Evolutionary conservation across 2,797 vertebrate genomes (phyloP), one percentile per base, ranked within the genome.

Genomic region (Macrochelys suwanniensis): DNA sequence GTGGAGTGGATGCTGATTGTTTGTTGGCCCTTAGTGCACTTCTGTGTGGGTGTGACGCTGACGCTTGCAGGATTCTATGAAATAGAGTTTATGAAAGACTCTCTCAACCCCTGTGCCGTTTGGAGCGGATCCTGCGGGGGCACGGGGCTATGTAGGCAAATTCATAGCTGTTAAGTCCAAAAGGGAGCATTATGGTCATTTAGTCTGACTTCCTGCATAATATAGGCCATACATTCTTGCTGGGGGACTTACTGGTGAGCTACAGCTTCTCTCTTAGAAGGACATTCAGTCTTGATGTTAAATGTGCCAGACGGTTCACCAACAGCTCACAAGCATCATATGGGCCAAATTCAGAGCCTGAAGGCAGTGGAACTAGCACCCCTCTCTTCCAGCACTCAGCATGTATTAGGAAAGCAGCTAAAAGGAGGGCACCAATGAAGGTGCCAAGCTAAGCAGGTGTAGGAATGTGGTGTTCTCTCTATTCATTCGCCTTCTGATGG

Each of bases 401-500:
- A 2, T 0, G 19, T 51, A 90, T 37, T 71, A 84, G 89, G 65
- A 42, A 33, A 85, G 74, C 0, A 0, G 5, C 6, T 88, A 81
- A 85, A 87, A 79, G 91, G 68, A 92, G 85, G 16, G 37, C 56
- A 65, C 2, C 1, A 16, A 56, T 79, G 78, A 87, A 77, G 61
- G 80, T 47, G 88, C 95, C 92, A 88, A 5, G 83, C 12, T 31
- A 54, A n/a, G 42, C 1, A 21, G 88, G 89, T 0, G 13, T 3
- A 91, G 91, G 96, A 93, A 93, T 79, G 94, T 1, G 13, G 91
- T 1, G 8, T 95, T 74, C 56, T 80, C 51, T 61, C 90, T 94
- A 87, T 92, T 96, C 74, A 82, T 82, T 93, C n/a, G 0, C 80
- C 92, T 85, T 0, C 0, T 11, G 51, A 4, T 57, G 83, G 21